phyloP scores from a whole-genome alignment of 2,888 invertebrate genomes.

The Cyrtodaria siliqua region DNA sequence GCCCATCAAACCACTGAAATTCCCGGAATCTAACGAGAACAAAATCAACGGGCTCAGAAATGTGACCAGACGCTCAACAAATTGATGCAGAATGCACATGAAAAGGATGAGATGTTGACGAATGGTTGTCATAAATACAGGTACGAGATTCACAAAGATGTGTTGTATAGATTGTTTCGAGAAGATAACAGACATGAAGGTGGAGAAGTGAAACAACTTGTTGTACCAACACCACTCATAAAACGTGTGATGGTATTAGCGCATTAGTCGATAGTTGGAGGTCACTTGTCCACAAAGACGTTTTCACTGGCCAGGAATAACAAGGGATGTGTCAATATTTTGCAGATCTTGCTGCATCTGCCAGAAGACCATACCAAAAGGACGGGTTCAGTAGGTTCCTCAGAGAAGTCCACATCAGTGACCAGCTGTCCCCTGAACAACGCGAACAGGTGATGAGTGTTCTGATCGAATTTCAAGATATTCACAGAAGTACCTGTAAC shows the following conservation, averaged over 20 bases:
- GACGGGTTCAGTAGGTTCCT: constrained; percentile 43
- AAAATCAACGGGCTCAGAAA: neutral
- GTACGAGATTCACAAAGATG: constrained; percentile 4
- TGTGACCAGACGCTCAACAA: neutral
- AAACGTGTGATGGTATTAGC: constrained; percentile 45
- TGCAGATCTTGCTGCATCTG: constrained; percentile 59
- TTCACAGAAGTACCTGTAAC: no score
- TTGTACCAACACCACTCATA: constrained; percentile 43
- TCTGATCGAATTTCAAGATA: no score
- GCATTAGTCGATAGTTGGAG: constrained; percentile 54
- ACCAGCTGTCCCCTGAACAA: no score
- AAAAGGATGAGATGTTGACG: neutral
- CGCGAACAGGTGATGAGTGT: no score
- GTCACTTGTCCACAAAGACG: constrained; percentile 10
- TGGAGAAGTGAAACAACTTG: constrained; percentile 14
- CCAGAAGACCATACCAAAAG: constrained; percentile 47
- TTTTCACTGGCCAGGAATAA: constrained; percentile 60
- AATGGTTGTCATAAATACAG: constrained; percentile 7
- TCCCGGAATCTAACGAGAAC: neutral
- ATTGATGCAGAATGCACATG: neutral
- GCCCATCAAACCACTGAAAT: constrained; percentile 1
- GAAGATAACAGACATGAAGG: neutral
- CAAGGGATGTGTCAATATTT: constrained; percentile 35
- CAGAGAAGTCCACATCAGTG: no score
- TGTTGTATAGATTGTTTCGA: constrained; percentile 7